Conservation (phyloP, 1,140 invertebrate species). For the Leptinotarsa undecemlineata region DNA sequence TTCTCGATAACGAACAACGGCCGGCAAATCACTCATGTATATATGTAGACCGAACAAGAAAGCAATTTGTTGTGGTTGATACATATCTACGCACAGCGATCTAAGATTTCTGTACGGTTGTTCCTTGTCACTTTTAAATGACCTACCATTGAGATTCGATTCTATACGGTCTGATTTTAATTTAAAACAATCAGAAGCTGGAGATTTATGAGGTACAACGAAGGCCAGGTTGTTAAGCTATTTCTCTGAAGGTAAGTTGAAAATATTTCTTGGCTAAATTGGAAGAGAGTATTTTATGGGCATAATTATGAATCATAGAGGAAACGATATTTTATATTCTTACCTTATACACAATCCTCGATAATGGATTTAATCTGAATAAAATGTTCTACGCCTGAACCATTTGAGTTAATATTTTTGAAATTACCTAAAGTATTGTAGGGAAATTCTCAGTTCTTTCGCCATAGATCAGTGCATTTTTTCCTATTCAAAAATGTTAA, state of each 20-base stretch:
- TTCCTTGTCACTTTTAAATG: slow-evolving; percentile 17
- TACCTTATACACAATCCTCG: too few relatives aligned
- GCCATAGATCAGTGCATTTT: too few relatives aligned
- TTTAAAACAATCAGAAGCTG: slow-evolving; percentile 11
- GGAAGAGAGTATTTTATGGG: slow-evolving; percentile 18
- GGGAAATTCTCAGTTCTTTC: too few relatives aligned
- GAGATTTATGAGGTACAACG: slow-evolving; percentile 6
- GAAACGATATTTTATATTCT: neutral
- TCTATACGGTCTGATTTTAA: slow-evolving; percentile 12
- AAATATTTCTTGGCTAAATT: slow-evolving; percentile 13
- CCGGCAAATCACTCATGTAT: slow-evolving; percentile 22
- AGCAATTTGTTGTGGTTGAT: slow-evolving; percentile 24
- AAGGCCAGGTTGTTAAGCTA: slow-evolving; percentile 7
- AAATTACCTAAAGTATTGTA: too few relatives aligned
- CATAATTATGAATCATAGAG: neutral
- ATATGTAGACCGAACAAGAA: slow-evolving; percentile 10
- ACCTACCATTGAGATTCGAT: slow-evolving; percentile 19
- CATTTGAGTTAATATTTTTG: too few relatives aligned
- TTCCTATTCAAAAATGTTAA: too few relatives aligned
- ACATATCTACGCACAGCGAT: slow-evolving; percentile 22
- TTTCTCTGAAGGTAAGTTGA: neutral
- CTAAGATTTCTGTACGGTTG: slow-evolving; percentile 13
- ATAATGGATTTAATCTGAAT: too few relatives aligned
- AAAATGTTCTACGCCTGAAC: too few relatives aligned
- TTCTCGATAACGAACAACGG: neutral